phyloP scores from a whole-genome alignment of 2,888 invertebrate species.

The Macrophya alboannulata region DNA sequence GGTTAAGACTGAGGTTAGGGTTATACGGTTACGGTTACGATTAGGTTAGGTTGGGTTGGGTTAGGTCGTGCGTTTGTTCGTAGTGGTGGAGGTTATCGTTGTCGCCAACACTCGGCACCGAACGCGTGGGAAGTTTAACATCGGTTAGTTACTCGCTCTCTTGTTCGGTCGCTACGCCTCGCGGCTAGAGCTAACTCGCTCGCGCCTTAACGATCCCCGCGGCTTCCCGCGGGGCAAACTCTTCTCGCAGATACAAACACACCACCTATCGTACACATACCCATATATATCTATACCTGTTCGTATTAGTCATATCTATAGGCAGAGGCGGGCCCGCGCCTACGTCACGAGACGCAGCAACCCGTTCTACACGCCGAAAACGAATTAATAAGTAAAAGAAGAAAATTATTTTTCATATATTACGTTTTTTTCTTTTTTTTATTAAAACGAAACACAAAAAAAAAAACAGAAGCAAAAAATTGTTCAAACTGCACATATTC shows the following conservation, averaged over 20 bases:
- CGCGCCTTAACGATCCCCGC: not conserved
- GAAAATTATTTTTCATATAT: too few species aligned
- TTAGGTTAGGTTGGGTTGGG: not conserved
- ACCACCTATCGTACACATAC: not conserved
- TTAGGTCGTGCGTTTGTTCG: conserved; percentile 15
- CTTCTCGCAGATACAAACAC: not conserved
- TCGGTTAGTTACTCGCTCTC: conserved; percentile 17
- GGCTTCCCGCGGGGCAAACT: not conserved
- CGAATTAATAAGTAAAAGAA: too few species aligned
- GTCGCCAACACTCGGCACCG: conserved; percentile 10
- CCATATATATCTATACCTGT: not conserved
- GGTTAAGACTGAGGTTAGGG: not conserved
- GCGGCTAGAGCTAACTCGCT: not conserved
- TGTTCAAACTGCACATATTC: too few species aligned
- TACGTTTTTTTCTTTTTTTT: not conserved
- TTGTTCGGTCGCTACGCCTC: not conserved
- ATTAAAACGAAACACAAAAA: too few species aligned
- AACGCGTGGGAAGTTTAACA: conserved; percentile 50
- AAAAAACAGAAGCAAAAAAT: too few species aligned
- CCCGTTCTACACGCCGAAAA: not conserved
- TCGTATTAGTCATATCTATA: conserved; percentile 11
- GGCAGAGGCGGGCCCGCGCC: not conserved
- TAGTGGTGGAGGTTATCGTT: conserved; percentile 21
- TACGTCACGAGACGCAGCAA: not conserved
- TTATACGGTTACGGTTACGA: too few species aligned